A percentile compares a stretch with the other conserved stretches of the same genome.
Evolutionary conservation across 2,113 vertebrate genomes (phyloP).

Genomic region (Pachycephala philippinensis): DNA sequence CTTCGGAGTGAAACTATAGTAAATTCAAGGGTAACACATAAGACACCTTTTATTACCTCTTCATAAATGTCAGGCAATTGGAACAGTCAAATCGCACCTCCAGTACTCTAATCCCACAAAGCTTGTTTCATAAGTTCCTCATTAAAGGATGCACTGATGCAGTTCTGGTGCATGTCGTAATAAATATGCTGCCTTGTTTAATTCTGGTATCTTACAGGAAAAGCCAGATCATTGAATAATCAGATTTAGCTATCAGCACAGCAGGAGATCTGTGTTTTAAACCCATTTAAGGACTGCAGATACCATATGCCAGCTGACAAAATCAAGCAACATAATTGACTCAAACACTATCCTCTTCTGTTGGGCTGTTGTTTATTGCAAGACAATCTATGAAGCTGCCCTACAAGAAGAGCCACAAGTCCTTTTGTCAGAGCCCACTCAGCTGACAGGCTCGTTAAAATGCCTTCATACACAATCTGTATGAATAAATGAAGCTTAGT

Average conservation of each 20-base stretch:
- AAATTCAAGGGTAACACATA: background rate
- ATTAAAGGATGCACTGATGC: conserved; percentile 22
- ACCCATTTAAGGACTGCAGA: conserved; percentile 57
- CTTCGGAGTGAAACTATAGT: background rate
- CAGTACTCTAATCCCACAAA: conserved; percentile 18
- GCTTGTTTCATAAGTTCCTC: conserved; percentile 36
- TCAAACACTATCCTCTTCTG: conserved; percentile 47
- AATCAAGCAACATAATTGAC: conserved; percentile 58
- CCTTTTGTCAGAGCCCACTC: background rate
- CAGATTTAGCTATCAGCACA: conserved; percentile 68
- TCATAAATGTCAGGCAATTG: background rate
- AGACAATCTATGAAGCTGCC: background rate
- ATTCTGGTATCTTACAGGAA: conserved; percentile 59
- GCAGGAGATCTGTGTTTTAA: conserved; percentile 64
- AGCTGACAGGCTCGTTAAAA: background rate
- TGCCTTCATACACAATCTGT: background rate
- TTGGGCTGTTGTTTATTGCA: background rate
- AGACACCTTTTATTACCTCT: background rate
- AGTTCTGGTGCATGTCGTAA: background rate
- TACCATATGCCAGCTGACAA: conserved; percentile 68
- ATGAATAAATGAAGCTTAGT: background rate
- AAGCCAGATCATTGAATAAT: conserved; percentile 70
- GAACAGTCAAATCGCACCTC: background rate
- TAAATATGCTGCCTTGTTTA: conserved; percentile 54
- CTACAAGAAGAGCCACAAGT: background rate